Evolutionary conservation across 2,888 invertebrate species (phyloP), one percentile per base, ranked within the genome.

Genomic region (Cordylochernes scorpioides): DNA sequence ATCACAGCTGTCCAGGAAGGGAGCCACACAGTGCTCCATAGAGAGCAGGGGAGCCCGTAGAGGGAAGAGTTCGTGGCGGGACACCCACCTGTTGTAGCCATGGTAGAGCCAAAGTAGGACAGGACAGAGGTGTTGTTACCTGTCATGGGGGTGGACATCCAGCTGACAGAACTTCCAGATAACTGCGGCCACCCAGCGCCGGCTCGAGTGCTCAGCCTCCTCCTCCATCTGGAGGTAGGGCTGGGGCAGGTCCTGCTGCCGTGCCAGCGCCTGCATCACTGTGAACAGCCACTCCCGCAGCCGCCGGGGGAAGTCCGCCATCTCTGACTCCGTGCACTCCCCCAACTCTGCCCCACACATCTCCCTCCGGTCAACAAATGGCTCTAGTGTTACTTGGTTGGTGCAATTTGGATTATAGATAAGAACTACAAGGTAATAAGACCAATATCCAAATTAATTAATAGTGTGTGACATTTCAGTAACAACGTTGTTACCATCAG

Each of bases 231-330:
- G 67, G 39, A 36, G 24, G 55, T 72, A 84, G 51, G 78, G 71
- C 29, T 71, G 64, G 10, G 70, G 65, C 19, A 82, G 61, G 54
- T 80, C 78, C 47, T 71, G 64, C 36, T 80, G 67, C 55, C 78
- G 77, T 32, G 84, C 84, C 58, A 84, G 60, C 58, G 84, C 82
- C 43, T 78, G 68, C 84, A 86, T 84, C 40, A 91, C 74, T 65
- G 84, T 82, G 64, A 82, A 88, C 29, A 94, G 68, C 91, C 91
- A 94, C 54, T 91, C 86, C 42, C 84, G 70, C 86, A 94, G 88
- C 49, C 91, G 70, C 28, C 77, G 66, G 29, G 88, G 88, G 58
- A 91, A 94, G 61, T 88, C 86, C 24, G 68, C 60, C 71, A 82
- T 72, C 55, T 88, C 82, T 42, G 71, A 73, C 30, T 69, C 66